Base-by-base conservation (phyloP, 2,113 vertebrate genomes). In the Grallaria varia region DNA sequence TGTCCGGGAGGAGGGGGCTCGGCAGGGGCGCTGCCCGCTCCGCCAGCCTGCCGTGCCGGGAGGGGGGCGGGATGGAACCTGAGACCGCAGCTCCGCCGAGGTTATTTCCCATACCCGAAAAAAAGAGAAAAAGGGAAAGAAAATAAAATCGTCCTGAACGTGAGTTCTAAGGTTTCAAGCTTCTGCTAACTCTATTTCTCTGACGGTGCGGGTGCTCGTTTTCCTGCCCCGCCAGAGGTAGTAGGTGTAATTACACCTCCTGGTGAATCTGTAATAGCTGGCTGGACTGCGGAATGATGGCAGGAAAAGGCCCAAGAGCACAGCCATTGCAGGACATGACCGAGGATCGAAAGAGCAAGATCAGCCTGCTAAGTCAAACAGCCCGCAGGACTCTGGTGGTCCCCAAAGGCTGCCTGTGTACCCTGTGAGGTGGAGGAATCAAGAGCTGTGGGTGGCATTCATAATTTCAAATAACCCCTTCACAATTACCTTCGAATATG, bases 181-280 rank as follows among this genome's bases (percentile, higher is more conserved):
- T 92, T 95, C 93, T 93, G 96, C 53, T 96, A 80, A 93, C 60
- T 71, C 63, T 93, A 53, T 95, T 95, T 94, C 83, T 83, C 78
- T 30, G 69, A n/a, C 37, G 58, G 64, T 50, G 76, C 18, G 30
- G 47, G 21, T 50, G 44, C 19, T 14, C 12, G 20, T 52, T 45
- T 56, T 45, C 71, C 71, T 91, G 90, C 92, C 68, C 64, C 49
- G 59, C 93, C 87, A 87, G 97, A 96, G 96, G 93, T 71, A 49
- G 95, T 94, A 97, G 91, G 95, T 97, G 95, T 96, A 86, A 87
- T 84, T 90, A 56, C 47, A 76, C 22, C 66, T 89, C 87, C 88
- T 87, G 94, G 72, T 89, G 93, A 79, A 56, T 64, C 62, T 71
- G 23, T 78, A 68, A 49, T 33, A 68, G 81, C 37, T 94, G 95